Evolutionary conservation across 35 echinoderm and acorn worm species (phyloP).

Genomic region (Patiria miniata): DNA sequence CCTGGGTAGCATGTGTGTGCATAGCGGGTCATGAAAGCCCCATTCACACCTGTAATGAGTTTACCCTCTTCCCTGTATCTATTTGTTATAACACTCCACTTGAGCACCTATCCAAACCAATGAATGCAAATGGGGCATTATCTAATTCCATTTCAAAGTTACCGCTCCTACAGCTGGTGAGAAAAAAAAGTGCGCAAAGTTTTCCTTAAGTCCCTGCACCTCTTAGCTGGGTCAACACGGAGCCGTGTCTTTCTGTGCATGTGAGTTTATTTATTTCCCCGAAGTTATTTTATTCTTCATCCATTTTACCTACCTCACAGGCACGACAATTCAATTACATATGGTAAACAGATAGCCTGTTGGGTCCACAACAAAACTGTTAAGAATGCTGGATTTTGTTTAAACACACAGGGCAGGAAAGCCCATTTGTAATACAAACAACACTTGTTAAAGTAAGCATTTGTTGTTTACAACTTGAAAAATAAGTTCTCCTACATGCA

Average conservation of each 20-base stretch:
- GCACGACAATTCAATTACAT: background rate
- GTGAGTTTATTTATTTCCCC: background rate
- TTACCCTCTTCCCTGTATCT: constrained; percentile 12
- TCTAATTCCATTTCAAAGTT: constrained; percentile 11
- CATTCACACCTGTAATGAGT: constrained; percentile 22
- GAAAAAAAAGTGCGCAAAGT: background rate
- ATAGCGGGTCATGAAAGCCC: background rate
- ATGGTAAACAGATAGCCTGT: background rate
- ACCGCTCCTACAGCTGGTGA: background rate
- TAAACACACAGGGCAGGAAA: constrained; percentile 4
- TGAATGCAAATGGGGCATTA: background rate
- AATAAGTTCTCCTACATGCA: too few relatives aligned
- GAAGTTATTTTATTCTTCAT: background rate
- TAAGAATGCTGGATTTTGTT: background rate
- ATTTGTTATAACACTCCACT: constrained; percentile 7
- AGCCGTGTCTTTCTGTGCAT: background rate
- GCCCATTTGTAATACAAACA: background rate
- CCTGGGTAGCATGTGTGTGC: background rate
- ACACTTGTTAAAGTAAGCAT: background rate
- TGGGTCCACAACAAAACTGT: background rate
- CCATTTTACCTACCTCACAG: background rate
- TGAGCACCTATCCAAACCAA: background rate
- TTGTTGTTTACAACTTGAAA: too few relatives aligned
- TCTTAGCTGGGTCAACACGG: constrained; percentile 15
- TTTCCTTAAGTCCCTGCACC: background rate